Base-by-base conservation (phyloP, 2,113 vertebrate genomes). In the Petroica traversi region DNA sequence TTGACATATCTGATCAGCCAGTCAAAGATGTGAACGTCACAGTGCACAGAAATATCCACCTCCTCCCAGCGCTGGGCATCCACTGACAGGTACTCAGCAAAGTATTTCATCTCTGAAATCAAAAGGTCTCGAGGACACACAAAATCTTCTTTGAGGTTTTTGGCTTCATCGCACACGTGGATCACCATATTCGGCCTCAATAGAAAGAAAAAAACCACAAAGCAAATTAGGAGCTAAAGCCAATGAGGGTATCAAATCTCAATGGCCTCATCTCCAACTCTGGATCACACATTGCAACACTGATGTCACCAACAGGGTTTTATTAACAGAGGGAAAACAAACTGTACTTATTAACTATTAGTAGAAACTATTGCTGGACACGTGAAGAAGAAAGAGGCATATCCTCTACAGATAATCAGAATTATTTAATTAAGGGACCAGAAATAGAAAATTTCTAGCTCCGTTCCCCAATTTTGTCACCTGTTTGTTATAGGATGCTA, bases 1-100 rank as follows among this genome's bases (percentile, higher is more conserved):
- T 99, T 99, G 83, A 99, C 99, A 3, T 99, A 99, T 98, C 98
- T 99, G 95, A 99, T 99, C 95, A 99, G 98, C 99, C 99, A 99
- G 98, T 99, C 99, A 79, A 99, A 99, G 98, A 99, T 99, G 94
- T 99, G 99, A 95, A 99, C 98, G 0, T 99, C 99, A 58, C 99
- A 99, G 97, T 99, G 99, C 77, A 99, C 99, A 0, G 99, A 99
- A 88, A 99, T 99, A 98, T 99, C 99, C 96, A 99, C 99, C 86
- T 99, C 99, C 74, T 99, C 99, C 99, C 99, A 99, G 92, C 99
- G 98, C 98, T 99, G 99, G 24, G 99, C 92, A 85, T 99, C 99
- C 96, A 99, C 97, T 1, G 99, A 98, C 66, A 99, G 97, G 95
- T 99, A 99, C 95, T 99, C 99, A 23, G 99, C 99, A 81, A 99